Evolutionary conservation across 1,140 invertebrate genomes (phyloP), one percentile per base, ranked within the genome.

Genomic region (Pseudomyrmex cubaensis): DNA sequence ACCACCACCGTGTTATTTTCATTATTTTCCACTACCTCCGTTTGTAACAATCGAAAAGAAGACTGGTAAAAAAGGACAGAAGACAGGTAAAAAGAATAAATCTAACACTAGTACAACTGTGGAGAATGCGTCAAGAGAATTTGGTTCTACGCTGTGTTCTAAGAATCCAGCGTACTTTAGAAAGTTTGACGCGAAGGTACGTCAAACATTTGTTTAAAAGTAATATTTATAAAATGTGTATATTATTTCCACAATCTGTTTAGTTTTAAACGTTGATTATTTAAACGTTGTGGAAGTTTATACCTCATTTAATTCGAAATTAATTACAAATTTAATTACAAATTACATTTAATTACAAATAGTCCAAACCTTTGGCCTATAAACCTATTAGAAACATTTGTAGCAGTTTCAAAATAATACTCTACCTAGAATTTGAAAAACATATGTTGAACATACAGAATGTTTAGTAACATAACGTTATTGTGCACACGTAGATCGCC

Each of bases 1-100:
- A 90, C 94, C 96, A 59, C 95, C 96, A 2, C 92, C 93, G 15
- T 95, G 95, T 92, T 95, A 95, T 75, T 96, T 96, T 85, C 90
- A 90, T 69, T 83, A 87, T 88, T 92, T 93, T 77, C 93, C 93
- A 9, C 61, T 89, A 13, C 92, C 93, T 0, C 82, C 88, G 0
- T 94, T 94, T 76, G 35, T 91, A n/a, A 92, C 82, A 83, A 67
- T 90, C 9, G 93, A 94, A 22, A 93, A 91, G 44, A 93, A 92
- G 83, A 22, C 74, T 15, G 57, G 64, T 1, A 93, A 91, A 46
- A 94, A 93, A 61, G 90, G 89, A 0, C 91, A 91, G 80, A 93
- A 92, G 57, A 62, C 17, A 5, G 76, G n/a, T 7, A 88, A 78
- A 8, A 61, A 67, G 15, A 17, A 54, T 10, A 63, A 70, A 66